Evolutionary conservation across 2,797 vertebrate species (phyloP).

Genomic region (Ceryle rudis): DNA sequence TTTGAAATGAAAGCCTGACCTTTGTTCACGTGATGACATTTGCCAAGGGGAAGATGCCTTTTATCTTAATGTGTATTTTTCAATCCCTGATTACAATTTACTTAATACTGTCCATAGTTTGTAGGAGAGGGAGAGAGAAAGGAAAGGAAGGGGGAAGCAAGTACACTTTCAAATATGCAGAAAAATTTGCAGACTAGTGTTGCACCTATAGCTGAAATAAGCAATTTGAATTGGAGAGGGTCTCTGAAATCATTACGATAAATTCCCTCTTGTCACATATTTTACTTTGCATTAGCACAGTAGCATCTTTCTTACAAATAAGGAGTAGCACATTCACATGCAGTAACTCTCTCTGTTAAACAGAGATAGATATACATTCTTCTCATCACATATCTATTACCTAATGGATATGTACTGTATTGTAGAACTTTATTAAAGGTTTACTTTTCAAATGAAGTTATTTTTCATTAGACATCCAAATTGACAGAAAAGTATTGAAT

Average conservation of each 20-base stretch:
- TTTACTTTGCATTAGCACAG: not conserved
- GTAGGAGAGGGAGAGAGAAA: not conserved
- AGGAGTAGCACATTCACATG: not conserved
- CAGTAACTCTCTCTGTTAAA: not conserved
- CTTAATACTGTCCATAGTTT: not conserved
- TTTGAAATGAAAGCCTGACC: conserved; percentile 7
- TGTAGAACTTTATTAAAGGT: not conserved
- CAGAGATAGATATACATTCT: not conserved
- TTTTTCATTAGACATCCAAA: not conserved
- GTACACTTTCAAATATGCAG: not conserved
- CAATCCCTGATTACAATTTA: not conserved
- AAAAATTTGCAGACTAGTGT: not conserved
- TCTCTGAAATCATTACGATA: not conserved
- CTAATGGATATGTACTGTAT: not conserved
- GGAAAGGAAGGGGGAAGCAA: not conserved
- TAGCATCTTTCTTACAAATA: not conserved
- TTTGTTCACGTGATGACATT: not conserved
- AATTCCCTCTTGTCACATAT: not conserved
- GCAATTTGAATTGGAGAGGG: not conserved
- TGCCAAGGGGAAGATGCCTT: not conserved
- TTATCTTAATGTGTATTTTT: not conserved
- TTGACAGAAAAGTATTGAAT: not conserved
- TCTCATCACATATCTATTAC: not conserved
- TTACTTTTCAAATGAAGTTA: not conserved
- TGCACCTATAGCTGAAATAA: not conserved